Evolutionary conservation across 2,113 vertebrate species (phyloP).

Genomic region (Neotoma lepida): DNA sequence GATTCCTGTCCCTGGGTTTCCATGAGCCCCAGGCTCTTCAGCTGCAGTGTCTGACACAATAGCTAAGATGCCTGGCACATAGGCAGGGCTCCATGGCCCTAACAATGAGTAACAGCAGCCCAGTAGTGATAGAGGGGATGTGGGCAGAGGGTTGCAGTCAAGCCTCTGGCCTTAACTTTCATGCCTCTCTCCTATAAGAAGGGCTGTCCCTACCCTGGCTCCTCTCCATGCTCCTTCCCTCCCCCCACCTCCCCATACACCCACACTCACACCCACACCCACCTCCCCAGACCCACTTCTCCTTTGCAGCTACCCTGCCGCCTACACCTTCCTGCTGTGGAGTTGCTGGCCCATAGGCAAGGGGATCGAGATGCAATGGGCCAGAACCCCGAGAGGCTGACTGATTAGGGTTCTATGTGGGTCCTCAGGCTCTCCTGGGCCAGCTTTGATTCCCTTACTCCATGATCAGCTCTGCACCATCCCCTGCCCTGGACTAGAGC

Average conservation of each 20-base stretch:
- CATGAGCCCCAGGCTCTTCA: neutral
- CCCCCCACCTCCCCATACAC: neutral
- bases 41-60: neutral
- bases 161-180: neutral
- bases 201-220: neutral
- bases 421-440: neutral
- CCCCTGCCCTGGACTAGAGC: rapidly evolving
- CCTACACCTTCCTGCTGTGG: constrained; percentile 77
- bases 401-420: neutral
- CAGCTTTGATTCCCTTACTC: neutral
- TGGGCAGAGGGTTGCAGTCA: neutral
- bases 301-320: constrained; percentile 60
- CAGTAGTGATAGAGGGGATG: neutral
- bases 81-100: neutral
- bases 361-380: neutral
- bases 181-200: neutral
- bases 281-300: constrained; percentile 68
- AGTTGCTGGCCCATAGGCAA: constrained; percentile 58
- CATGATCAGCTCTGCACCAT: rapidly evolving
- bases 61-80: neutral
- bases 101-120: neutral
- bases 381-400: neutral
- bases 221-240: neutral
- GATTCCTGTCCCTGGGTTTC: neutral
- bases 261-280: constrained; percentile 57